These are phyloP conservation scores for Pachydiplax longipennis DNA, from an alignment of 2,888 invertebrate genomes.

Conservation along the genomic window DNA sequence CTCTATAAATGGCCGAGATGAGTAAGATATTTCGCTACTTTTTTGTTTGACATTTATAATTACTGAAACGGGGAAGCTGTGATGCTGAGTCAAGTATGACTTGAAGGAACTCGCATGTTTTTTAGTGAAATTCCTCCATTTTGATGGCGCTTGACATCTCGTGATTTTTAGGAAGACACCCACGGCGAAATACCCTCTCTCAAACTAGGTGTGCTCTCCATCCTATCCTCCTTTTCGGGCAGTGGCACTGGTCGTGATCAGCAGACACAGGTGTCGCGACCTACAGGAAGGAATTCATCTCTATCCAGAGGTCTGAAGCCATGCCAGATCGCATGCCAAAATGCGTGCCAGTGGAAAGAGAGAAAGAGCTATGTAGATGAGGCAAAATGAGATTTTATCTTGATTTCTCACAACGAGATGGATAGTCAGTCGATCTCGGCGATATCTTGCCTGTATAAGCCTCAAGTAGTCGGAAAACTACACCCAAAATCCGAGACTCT, in stretches of 20 bases:
- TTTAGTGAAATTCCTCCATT: not conserved
- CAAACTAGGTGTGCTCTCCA: not conserved
- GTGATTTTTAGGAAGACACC: not conserved
- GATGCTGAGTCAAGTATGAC: too few species aligned
- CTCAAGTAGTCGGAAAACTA: too few species aligned
- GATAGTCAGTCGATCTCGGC: not conserved
- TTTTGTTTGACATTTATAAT: too few species aligned
- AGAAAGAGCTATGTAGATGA: not conserved
- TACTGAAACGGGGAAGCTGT: too few species aligned
- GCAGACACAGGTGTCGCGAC: conserved; percentile 14
- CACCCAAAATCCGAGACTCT: too few species aligned
- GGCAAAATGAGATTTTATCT: not conserved
- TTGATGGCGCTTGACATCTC: not conserved
- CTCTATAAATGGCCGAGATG: too few species aligned
- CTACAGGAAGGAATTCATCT: conserved; percentile 31
- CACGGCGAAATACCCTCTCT: not conserved
- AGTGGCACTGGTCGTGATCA: not conserved
- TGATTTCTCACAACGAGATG: not conserved
- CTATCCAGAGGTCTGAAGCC: not conserved
- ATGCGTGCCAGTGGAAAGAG: not conserved
- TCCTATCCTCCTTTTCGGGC: not conserved
- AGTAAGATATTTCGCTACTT: too few species aligned
- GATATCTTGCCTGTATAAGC: too few species aligned
- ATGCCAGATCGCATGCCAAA: conserved; percentile 8
- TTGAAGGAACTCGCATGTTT: too few species aligned